Conservation (phyloP, 2,888 invertebrate species). For the Tinea trinotella region DNA sequence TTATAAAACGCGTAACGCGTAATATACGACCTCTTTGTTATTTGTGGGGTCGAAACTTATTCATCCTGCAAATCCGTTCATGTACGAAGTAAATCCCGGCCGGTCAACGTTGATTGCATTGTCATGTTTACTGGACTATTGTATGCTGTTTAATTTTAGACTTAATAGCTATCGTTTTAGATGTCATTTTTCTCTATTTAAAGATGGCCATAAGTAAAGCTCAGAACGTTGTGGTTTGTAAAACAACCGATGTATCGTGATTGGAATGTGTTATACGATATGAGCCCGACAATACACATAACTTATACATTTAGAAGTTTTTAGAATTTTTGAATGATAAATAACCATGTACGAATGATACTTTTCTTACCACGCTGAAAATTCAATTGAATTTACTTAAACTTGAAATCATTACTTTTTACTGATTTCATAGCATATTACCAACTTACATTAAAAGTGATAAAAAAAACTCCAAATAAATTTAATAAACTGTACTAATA, state of each 20-base stretch:
- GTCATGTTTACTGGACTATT: slow-evolving; percentile 58
- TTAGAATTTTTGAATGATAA: background rate
- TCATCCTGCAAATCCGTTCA: slow-evolving; percentile 71
- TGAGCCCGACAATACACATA: background rate
- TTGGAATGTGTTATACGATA: slow-evolving; percentile 63
- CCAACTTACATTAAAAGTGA: no score
- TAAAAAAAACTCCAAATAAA: no score
- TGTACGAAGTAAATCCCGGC: slow-evolving; percentile 70
- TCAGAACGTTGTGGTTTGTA: slow-evolving; percentile 67
- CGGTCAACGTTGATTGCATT: slow-evolving; percentile 73
- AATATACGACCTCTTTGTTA: slow-evolving; percentile 62
- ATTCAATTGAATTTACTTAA: no score
- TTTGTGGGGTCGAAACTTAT: slow-evolving; percentile 71
- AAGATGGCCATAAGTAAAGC: slow-evolving; percentile 28
- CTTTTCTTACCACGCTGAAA: no score
- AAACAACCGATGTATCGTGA: slow-evolving; percentile 69
- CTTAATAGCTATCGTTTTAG: slow-evolving; percentile 27
- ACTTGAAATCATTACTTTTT: no score
- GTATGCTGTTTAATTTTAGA: slow-evolving; percentile 26
- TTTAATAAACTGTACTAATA: no score
- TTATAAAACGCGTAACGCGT: slow-evolving; percentile 59
- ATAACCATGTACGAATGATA: no score
- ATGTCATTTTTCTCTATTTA: slow-evolving; percentile 27
- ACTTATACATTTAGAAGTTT: background rate
- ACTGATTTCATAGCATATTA: no score